phyloP scores from a whole-genome alignment of 2,113 vertebrate species.

The Neodontobutis hainanensis region DNA sequence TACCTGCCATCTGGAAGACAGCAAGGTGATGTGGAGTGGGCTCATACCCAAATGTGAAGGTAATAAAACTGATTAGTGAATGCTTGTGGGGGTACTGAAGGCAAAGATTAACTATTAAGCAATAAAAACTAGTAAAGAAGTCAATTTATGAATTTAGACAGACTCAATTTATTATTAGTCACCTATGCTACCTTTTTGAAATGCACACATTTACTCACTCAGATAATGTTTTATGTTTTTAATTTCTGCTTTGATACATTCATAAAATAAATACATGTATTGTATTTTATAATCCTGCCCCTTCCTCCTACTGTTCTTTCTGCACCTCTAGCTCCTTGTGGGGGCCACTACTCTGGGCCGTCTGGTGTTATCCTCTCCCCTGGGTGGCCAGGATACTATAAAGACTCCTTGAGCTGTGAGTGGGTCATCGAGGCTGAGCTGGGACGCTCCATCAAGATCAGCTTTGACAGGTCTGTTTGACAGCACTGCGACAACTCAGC shows the following conservation, averaged over 20 bases:
- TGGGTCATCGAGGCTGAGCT: conserved; percentile 98
- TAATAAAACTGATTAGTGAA: conserved; percentile 57
- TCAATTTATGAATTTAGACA: too few relatives aligned
- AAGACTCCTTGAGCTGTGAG: conserved; percentile 98
- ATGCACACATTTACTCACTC: too few relatives aligned
- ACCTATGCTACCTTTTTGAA: too few relatives aligned
- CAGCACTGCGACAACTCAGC: conserved; percentile 38
- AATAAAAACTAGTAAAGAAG: not conserved
- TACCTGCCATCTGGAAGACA: conserved; percentile 90
- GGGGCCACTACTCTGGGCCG: conserved; percentile 95
- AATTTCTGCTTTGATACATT: not conserved
- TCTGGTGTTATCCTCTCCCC: conserved; percentile 97
- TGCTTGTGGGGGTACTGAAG: conserved; percentile 7
- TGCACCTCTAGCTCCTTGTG: conserved; percentile 88
- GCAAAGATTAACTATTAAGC: conserved; percentile 9
- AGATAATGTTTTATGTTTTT: too few relatives aligned
- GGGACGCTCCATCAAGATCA: conserved; percentile 98
- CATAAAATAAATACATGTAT: not conserved
- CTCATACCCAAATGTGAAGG: conserved; percentile 97
- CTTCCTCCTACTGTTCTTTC: not conserved
- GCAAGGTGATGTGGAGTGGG: conserved; percentile 97
- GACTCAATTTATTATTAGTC: too few relatives aligned
- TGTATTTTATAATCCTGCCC: conserved; percentile 2
- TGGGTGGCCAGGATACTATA: conserved; percentile 98
- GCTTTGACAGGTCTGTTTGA: conserved; percentile 92